Evolutionary conservation across 2,113 vertebrate species (phyloP), one percentile per base, ranked within the genome.

Genomic region (Xenopus borealis): DNA sequence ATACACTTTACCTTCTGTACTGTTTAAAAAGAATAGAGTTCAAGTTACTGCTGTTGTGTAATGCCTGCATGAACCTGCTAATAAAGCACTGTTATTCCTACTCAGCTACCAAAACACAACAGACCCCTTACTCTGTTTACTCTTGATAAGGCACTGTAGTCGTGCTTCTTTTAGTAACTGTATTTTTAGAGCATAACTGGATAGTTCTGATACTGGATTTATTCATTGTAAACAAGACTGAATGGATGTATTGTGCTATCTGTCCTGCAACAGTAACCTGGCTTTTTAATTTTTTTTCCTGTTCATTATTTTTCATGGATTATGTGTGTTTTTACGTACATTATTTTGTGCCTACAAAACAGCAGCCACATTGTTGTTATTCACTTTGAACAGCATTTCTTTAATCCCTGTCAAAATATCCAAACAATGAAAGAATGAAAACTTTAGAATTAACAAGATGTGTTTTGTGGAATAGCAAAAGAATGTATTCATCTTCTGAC

Each of bases 371-470:
- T 69, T 69, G 50, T 69, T 57, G 30, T 3, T 12, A 18, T 69
- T 57, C 9, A 33, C 67, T 57, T 69, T 69, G 27, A 69, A 57
- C 23, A 33, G 40, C 14, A 18, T 57, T 57, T 16, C 23, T 69
- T 69, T 69, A 30, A 69, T 69, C 52, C 18, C 16, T 18, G 4
- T 3, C 7, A 40, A 64, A 64, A 64, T 14, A 64, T 50, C 9
- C 47, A 12, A 2, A 13, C 14, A 33, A 17, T 10, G 12, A 69
- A 57, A 57, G 27, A 69, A 18, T 40, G 16, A 7, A 57, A n/a
- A 57, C 67, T 52, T 16, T 12, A 64, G 14, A 64, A 2, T 17
- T 19, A 64, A 64, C 62, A 40, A 64, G 30, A 14, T 40, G 30
- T 40, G 17, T 64, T 64, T 64, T 64, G 62, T 64, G 3, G 8